These are phyloP conservation scores for Leucophenga varia DNA, from an alignment of 1,140 invertebrate species.

Conservation along the genomic window DNA sequence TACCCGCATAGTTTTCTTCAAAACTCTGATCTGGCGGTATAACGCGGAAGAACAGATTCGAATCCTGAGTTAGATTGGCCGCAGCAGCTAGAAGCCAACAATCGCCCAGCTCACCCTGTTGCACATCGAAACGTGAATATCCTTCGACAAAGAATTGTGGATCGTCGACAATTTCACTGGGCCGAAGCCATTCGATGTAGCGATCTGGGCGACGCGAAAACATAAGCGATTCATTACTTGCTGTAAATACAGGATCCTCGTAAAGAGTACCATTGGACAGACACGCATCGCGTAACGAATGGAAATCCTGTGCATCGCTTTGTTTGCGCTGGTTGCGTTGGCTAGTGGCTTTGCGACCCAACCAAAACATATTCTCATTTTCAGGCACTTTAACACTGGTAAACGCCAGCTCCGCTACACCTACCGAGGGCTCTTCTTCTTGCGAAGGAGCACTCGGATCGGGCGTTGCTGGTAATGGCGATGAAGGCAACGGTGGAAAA, in stretches of 20 bases:
- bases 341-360: constrained; percentile 39
- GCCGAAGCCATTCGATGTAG: constrained; percentile 81
- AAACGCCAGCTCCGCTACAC: constrained; percentile 40
- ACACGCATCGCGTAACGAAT: constrained; percentile 69
- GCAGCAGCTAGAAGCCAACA: constrained; percentile 97
- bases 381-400: constrained; percentile 48
- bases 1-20: constrained; percentile 87
- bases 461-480: constrained; percentile 25
- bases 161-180: constrained; percentile 80
- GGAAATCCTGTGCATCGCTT: constrained; percentile 69
- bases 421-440: constrained; percentile 45
- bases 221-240: constrained; percentile 75
- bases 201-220: constrained; percentile 74
- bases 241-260: constrained; percentile 87
- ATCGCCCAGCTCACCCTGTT: constrained; percentile 96
- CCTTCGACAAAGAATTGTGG: constrained; percentile 93
- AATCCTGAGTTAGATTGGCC: constrained; percentile 89
- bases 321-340: constrained; percentile 43
- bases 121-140: constrained; percentile 93
- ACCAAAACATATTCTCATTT: constrained; percentile 49
- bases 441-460: constrained; percentile 26
- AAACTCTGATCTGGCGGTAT: constrained; percentile 95
- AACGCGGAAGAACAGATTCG: constrained; percentile 87
- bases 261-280: constrained; percentile 72
- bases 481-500: constrained; percentile 27